Percentiles rank a stretch among this genome's conserved stretches.
Evolutionary conservation across 2,888 invertebrate species (phyloP).

Genomic region (Ectemnius cavifrons): DNA sequence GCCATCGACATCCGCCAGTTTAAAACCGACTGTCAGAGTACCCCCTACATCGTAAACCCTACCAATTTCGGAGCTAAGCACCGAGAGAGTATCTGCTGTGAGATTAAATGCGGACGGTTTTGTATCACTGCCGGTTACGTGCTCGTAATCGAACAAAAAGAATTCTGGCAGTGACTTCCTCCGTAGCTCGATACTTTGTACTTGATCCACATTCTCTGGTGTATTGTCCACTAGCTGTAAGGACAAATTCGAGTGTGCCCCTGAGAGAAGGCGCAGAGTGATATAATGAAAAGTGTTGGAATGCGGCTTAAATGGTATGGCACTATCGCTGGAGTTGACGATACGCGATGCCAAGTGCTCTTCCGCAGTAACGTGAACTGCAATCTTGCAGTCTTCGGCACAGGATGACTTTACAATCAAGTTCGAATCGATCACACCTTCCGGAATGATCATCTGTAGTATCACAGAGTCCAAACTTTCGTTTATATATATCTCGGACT

Average conservation of each 20-base stretch:
- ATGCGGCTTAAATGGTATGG: constrained; percentile 66
- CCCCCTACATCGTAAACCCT: constrained; percentile 89
- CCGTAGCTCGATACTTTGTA: constrained; percentile 66
- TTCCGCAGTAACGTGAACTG: constrained; percentile 63
- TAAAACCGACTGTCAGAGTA: constrained; percentile 85
- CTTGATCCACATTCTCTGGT: constrained; percentile 67
- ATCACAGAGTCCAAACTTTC: constrained; percentile 60
- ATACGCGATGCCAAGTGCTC: constrained; percentile 54
- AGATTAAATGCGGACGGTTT: constrained; percentile 84
- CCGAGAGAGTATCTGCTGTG: constrained; percentile 82
- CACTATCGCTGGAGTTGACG: constrained; percentile 60
- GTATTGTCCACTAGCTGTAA: constrained; percentile 51
- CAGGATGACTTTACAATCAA: constrained; percentile 67
- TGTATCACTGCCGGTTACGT: constrained; percentile 83
- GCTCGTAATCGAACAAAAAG: constrained; percentile 87
- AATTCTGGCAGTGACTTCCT: constrained; percentile 86
- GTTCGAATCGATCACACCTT: constrained; percentile 53
- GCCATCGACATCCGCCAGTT: constrained; percentile 81
- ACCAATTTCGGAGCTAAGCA: constrained; percentile 85
- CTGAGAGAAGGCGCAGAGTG: constrained; percentile 64
- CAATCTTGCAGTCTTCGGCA: constrained; percentile 66
- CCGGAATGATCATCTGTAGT: constrained; percentile 66
- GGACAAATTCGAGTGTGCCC: constrained; percentile 53
- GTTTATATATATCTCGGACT: constrained; percentile 57
- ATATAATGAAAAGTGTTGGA: constrained; percentile 67